Conservation (phyloP, 2,113 vertebrate species). For the Bucco capensis region DNA sequence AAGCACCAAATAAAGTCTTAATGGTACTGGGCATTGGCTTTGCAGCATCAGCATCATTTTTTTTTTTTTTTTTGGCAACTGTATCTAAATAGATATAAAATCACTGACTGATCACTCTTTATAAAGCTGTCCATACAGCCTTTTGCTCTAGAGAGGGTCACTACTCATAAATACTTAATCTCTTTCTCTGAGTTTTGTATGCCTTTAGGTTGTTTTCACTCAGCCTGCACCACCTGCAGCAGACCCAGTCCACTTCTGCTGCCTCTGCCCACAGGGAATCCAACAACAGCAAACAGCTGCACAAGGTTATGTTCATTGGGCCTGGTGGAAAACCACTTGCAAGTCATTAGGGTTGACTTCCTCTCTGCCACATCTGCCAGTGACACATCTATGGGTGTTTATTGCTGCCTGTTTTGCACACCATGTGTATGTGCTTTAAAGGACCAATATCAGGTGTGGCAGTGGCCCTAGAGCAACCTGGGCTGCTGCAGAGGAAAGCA, state of each 20-base stretch:
- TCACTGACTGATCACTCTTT: neutral
- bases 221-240: neutral
- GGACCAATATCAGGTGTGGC: neutral
- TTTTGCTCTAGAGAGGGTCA: neutral
- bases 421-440: too few species aligned
- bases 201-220: neutral
- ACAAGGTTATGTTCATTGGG: too few species aligned
- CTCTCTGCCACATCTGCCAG: too few species aligned
- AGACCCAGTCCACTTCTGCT: neutral
- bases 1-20: neutral
- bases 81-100: neutral
- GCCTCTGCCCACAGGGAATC: neutral
- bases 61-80: too few species aligned
- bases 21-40: neutral
- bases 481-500: neutral
- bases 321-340: neutral
- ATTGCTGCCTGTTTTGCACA: too few species aligned
- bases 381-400: too few species aligned
- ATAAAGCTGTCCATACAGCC: neutral
- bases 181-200: fast-evolving
- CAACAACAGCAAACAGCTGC: neutral
- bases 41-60: neutral
- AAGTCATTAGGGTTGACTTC: neutral
- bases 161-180: neutral
- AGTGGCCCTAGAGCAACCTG: neutral